A percentile compares a stretch with the other conserved stretches of the same genome.
Conservation (phyloP, 2,797 vertebrate species). For the Anableps anableps region DNA sequence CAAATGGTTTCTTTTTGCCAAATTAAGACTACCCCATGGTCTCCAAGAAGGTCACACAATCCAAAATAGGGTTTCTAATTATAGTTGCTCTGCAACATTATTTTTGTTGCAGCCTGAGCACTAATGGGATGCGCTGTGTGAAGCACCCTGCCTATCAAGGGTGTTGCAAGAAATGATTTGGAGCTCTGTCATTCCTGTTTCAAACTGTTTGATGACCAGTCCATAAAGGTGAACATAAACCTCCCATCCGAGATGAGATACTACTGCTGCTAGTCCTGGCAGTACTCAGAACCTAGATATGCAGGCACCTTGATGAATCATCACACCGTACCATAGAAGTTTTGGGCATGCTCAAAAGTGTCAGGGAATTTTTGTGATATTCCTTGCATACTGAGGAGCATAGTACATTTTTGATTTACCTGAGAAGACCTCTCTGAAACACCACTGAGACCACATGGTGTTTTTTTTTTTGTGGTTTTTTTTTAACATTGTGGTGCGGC, state of each 20-base stretch:
- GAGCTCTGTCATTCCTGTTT: not conserved
- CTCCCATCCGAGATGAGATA: not conserved
- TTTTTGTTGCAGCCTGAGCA: not conserved
- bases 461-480: not conserved
- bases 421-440: not conserved
- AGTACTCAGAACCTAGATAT: not conserved
- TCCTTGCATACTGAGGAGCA: not conserved
- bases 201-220: not conserved
- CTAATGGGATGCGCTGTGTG: not conserved
- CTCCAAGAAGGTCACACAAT: not conserved
- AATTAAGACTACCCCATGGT: not conserved
- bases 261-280: not conserved
- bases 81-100: not conserved
- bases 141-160: too few relatives aligned
- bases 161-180: not conserved
- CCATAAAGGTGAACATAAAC: not conserved
- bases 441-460: not conserved
- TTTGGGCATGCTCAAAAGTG: not conserved
- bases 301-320: not conserved
- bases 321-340: not conserved
- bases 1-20: not conserved
- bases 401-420: not conserved
- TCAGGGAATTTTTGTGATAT: not conserved
- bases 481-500: not conserved
- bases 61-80: not conserved